These are phyloP conservation scores for Andrena cerasifolii DNA, from an alignment of 1,140 invertebrate genomes.

Conservation along the genomic window DNA sequence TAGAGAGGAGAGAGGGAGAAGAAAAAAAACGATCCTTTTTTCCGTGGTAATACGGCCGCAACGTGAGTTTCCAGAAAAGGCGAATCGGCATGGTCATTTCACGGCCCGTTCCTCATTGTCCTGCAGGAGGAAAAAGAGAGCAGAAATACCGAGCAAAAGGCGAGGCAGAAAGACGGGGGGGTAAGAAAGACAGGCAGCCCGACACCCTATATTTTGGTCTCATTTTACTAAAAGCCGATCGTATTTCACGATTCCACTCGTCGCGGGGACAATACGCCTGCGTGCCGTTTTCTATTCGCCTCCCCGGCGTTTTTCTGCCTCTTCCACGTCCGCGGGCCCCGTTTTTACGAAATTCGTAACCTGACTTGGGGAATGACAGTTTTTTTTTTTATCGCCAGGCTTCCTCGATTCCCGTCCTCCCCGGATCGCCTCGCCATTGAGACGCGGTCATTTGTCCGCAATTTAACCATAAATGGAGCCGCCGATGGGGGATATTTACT, in stretches of 20 bases:
- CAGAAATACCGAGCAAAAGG: slow-evolving; percentile 22
- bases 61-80: slow-evolving; percentile 49
- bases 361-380: slow-evolving; percentile 61
- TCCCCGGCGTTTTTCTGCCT: slow-evolving; percentile 32
- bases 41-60: slow-evolving; percentile 4
- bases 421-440: slow-evolving; percentile 52
- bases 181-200: slow-evolving; percentile 35
- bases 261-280: slow-evolving; percentile 71
- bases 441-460: slow-evolving; percentile 77
- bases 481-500: slow-evolving; percentile 64
- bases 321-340: slow-evolving; percentile 31
- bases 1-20: not conserved
- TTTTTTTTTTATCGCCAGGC: slow-evolving; percentile 4
- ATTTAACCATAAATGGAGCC: slow-evolving; percentile 75
- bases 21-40: slow-evolving; percentile 22
- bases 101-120: slow-evolving; percentile 61
- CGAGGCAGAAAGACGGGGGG: not conserved
- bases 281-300: slow-evolving; percentile 66
- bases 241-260: slow-evolving; percentile 78
- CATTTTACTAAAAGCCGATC: slow-evolving; percentile 81
- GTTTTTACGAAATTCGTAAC: slow-evolving; percentile 64
- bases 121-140: slow-evolving; percentile 25
- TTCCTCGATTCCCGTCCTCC: not conserved
- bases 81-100: slow-evolving; percentile 72
- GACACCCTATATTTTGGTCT: slow-evolving; percentile 78